Evolutionary conservation across 2,888 invertebrate genomes (phyloP), one percentile per base, ranked within the genome.

Genomic region (Troides aeacus): DNA sequence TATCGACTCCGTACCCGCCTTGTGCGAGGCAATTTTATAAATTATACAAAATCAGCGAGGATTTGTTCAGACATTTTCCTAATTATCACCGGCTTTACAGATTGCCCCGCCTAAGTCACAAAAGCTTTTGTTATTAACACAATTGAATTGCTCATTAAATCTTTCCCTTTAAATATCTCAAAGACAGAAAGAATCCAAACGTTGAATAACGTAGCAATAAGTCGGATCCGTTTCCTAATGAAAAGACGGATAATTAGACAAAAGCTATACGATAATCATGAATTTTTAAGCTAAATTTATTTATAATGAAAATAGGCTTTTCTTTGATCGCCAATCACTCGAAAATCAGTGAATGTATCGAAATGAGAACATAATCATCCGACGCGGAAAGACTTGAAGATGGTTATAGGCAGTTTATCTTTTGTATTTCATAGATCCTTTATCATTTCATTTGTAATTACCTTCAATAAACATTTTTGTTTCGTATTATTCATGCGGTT

Each of bases 131-230:
- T 66, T 66, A 66, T 66, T 58, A 61, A 50, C 53, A 66, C 66
- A 66, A 66, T 66, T 61, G 66, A 53, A 53, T 66, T 66, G 65
- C 65, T 66, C 66, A 66, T 53, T 53, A 66, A 66, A 60, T 66
- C 50, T n/a, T 53, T 30, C 59, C 46, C n/a, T 46, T 39, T 60
- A 66, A 53, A 66, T 66, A 61, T 23, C 12, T 56, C 36, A 53
- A 53, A 66, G 60, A 21, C 18, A 21, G 18, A 61, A 61, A 39
- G 56, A 68, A 62, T 30, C n/a, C 57, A n/a, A 12, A n/a, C 23
- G 23, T 2, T 23, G 21, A 58, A 15, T n/a, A 58, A 23, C n/a
- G 23, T 24, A 23, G 23, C 10, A 53, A 53, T 53, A 23, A 24
- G 12, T 23, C 23, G 12, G 23, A 58, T 23, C 23, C 57, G 4